phyloP scores from a whole-genome alignment of 2,797 vertebrate species.

The Aldrovandia affinis region DNA sequence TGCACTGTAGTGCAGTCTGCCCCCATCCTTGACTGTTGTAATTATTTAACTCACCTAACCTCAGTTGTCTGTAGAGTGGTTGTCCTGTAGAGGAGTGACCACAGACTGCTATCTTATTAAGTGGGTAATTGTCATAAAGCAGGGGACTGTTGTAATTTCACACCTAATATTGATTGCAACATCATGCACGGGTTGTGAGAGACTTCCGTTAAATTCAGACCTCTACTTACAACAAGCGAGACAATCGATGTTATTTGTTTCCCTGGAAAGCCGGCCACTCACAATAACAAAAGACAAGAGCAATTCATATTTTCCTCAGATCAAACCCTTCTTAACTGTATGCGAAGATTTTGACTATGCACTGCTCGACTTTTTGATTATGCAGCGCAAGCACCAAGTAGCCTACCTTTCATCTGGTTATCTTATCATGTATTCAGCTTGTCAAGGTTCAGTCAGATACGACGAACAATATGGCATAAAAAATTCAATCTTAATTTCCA shows the following conservation, averaged over 20 bases:
- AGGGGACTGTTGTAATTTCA: background rate
- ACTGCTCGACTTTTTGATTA: background rate
- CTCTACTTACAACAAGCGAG: background rate
- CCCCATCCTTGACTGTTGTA: conserved; percentile 6
- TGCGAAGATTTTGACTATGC: background rate
- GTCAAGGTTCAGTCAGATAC: background rate
- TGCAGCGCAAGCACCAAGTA: background rate
- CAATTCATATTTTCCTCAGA: background rate
- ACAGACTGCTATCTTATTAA: background rate
- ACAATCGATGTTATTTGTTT: background rate
- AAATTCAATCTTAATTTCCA: background rate
- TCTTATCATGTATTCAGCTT: conserved; percentile 21
- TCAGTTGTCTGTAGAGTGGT: background rate
- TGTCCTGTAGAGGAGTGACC: background rate
- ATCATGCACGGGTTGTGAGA: background rate
- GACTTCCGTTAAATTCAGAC: background rate
- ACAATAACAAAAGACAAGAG: background rate
- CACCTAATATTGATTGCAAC: background rate
- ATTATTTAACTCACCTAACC: conserved; percentile 11
- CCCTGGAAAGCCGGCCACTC: background rate
- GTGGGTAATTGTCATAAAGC: background rate
- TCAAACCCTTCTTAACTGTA: background rate
- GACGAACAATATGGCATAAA: background rate
- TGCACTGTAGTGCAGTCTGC: background rate
- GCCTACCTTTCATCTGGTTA: background rate